A percentile compares a stretch with the other conserved stretches of the same genome.
These are phyloP conservation scores for Sicus ferrugineus DNA, from an alignment of 2,888 invertebrate genomes.

Conservation along the genomic window DNA sequence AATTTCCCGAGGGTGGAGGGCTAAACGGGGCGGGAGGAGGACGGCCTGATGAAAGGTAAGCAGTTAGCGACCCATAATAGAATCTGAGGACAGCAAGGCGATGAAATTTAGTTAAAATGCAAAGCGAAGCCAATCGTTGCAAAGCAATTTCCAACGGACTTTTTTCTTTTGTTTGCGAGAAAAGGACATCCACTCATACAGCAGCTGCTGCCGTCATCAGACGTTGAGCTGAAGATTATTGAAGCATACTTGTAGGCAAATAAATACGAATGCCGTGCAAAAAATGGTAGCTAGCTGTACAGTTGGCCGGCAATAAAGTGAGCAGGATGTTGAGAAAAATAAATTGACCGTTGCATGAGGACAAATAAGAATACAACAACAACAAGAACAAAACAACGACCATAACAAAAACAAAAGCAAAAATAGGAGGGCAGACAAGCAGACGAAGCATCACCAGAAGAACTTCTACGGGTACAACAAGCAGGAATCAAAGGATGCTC, in stretches of 20 bases:
- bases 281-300: neutral
- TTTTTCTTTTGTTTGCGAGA: constrained; percentile 19
- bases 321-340: constrained; percentile 24
- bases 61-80: neutral
- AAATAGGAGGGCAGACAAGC: neutral
- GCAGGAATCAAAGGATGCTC: neutral
- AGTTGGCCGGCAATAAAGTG: neutral
- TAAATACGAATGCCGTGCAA: constrained; percentile 4
- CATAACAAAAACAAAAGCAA: neutral
- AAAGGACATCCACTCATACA: neutral
- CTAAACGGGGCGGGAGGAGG: neutral
- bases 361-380: constrained; percentile 11
- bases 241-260: constrained; percentile 32
- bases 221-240: constrained; percentile 26
- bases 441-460: neutral
- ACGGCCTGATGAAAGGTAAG: neutral
- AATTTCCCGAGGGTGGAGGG: neutral
- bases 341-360: constrained; percentile 28
- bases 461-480: neutral
- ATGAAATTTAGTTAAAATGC: constrained; percentile 17
- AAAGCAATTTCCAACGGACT: constrained; percentile 13
- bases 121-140: constrained; percentile 15
- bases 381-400: neutral
- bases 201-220: constrained; percentile 3
- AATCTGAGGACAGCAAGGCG: neutral